These are phyloP conservation scores for Drosophila fungiperda DNA, from an alignment of 2,888 invertebrate species.

Conservation along the genomic window DNA sequence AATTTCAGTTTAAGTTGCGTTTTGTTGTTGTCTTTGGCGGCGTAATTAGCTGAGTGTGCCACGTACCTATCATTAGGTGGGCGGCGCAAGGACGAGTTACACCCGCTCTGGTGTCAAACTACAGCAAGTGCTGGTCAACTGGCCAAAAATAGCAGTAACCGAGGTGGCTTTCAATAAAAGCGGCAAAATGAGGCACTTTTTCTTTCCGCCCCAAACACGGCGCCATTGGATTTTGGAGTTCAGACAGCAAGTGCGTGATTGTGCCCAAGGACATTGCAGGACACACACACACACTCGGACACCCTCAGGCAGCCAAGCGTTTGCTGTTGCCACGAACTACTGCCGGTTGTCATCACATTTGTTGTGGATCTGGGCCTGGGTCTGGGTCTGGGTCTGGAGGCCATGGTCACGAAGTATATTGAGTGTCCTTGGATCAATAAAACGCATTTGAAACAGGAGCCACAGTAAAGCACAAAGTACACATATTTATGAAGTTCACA, in stretches of 20 bases:
- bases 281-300: constrained; percentile 13
- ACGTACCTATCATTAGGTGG: neutral
- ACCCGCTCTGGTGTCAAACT: constrained; percentile 1
- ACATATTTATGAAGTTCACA: constrained; percentile 4
- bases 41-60: constrained; percentile 30
- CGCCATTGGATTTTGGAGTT: constrained; percentile 59
- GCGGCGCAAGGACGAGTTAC: neutral
- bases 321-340: constrained; percentile 17
- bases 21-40: constrained; percentile 3
- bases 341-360: constrained; percentile 59
- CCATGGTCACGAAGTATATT: constrained; percentile 41
- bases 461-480: constrained; percentile 14
- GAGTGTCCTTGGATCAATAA: constrained; percentile 76
- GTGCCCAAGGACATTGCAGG: constrained; percentile 66
- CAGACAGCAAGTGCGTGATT: constrained; percentile 75
- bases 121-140: constrained; percentile 26
- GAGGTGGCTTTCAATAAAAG: constrained; percentile 29
- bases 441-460: constrained; percentile 52
- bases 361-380: constrained; percentile 39
- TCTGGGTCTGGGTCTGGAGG: constrained; percentile 24
- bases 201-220: constrained; percentile 31
- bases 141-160: constrained; percentile 23
- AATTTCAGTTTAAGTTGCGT: neutral
- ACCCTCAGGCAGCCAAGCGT: constrained; percentile 47
- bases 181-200: constrained; percentile 36